Evolutionary conservation across 2,113 vertebrate species (phyloP), one percentile per base, ranked within the genome.

Genomic region (Microtus pennsylvanicus): DNA sequence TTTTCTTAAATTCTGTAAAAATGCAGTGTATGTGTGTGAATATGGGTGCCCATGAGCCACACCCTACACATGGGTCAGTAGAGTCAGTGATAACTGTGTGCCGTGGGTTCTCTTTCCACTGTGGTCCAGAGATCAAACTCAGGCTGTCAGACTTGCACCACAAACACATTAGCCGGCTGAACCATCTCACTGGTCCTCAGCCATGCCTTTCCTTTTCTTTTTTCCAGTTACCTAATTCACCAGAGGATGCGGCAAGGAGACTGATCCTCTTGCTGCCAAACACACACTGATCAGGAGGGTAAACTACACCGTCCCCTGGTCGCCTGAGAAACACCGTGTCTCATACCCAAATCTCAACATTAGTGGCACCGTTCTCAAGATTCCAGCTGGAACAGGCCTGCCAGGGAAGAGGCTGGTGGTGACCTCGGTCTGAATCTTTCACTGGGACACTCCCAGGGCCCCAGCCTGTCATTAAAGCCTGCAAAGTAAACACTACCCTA

Each of bases 351-450:
- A 47, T 35, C 47, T 80, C 87, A 82, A 30, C 55, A 38, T 96
- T 89, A 11, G 0, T 6, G 13, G 61, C 81, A 26, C 75, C 16
- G 28, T 63, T 83, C 58, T 55, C 0, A 1, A 1, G 1, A 19
- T 52, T 67, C 47, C 0, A 2, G 74, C 52, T 9, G 2, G 10
- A 19, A 61, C 65, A 63, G 58, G 55, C 83, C 47, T 52, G 72
- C 85, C 16, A 35, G 47, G 33, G 85, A 93, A 92, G 87, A 94
- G 81, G 70, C 5, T 88, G 4, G 0, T 2, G 26, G 67, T 89
- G 88, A 42, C 91, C 90, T 94, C 87, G 61, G 91, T 95, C 89
- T 76, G 93, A 58, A 75, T 78, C 82, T 89, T 91, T 91, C 78
- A 38, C 58, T 42, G 74, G 35, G 24, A 26, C 88, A 90, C 63